These are phyloP conservation scores for Perodicticus potto DNA, from an alignment of 2,797 vertebrate genomes.

Conservation along the genomic window DNA sequence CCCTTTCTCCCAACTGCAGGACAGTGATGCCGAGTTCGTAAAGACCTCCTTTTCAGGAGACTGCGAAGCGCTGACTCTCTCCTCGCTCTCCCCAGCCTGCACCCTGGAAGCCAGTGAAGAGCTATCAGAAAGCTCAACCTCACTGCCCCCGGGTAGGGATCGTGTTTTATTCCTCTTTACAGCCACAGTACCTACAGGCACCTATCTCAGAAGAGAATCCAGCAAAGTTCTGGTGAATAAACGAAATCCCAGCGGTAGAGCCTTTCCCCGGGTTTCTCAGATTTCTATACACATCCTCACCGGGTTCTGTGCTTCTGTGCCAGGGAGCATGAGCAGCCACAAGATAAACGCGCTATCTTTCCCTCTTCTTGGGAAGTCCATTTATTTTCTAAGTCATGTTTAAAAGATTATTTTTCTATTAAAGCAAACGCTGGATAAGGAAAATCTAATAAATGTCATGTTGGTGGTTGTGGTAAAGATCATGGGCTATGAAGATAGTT, in stretches of 20 bases:
- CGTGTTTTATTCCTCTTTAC: neutral
- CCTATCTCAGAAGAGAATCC: neutral
- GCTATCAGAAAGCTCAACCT: neutral
- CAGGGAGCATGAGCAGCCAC: neutral
- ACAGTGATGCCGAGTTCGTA: neutral
- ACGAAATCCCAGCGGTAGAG: neutral
- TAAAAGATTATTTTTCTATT: conserved; percentile 22
- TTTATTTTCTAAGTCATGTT: neutral
- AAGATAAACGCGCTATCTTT: neutral
- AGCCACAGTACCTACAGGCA: neutral
- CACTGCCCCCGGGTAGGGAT: neutral
- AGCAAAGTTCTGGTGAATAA: neutral
- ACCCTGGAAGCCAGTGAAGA: neutral
- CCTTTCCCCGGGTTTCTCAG: neutral
- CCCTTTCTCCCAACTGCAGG: neutral
- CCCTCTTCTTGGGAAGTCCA: neutral
- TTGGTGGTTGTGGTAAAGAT: conserved; percentile 8
- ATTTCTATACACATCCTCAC: fast-evolving
- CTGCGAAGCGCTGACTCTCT: neutral
- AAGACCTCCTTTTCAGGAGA: neutral
- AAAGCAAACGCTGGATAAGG: neutral
- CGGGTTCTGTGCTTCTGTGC: neutral
- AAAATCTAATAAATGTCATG: neutral
- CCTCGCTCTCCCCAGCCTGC: fast-evolving
- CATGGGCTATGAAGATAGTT: neutral